These are phyloP conservation scores for Xiphophorus birchmanni DNA, from an alignment of 2,797 vertebrate species.

Conservation along the genomic window DNA sequence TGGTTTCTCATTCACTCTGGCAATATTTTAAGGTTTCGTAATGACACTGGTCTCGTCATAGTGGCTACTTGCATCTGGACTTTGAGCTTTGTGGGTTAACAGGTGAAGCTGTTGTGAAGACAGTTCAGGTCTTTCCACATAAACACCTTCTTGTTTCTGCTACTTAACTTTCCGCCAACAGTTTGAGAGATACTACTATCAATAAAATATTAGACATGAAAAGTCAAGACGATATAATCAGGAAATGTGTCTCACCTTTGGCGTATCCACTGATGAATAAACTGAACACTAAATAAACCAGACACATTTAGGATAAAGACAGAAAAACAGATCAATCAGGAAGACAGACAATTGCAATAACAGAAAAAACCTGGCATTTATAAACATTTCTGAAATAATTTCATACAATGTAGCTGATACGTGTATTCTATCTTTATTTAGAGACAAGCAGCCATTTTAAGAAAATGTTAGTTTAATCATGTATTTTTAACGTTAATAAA, in stretches of 20 bases:
- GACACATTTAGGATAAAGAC: not conserved
- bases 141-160: not conserved
- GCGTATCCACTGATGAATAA: not conserved
- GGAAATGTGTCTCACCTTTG: not conserved
- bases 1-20: not conserved
- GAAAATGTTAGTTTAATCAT: not conserved
- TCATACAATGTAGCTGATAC: not conserved
- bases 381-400: not conserved
- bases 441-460: not conserved
- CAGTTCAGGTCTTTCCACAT: not conserved
- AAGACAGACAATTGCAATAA: not conserved
- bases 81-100: not conserved
- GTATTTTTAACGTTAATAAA: not conserved
- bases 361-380: not conserved
- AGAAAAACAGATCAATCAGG: not conserved
- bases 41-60: not conserved
- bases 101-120: not conserved
- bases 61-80: not conserved
- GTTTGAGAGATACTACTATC: not conserved
- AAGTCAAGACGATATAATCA: not conserved
- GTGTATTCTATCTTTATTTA: not conserved
- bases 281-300: not conserved
- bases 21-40: not conserved
- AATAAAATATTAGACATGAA: not conserved
- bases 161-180: not conserved